These are phyloP conservation scores for Coracias cyanogaster DNA, from an alignment of 2,797 vertebrate species.

Conservation along the genomic window DNA sequence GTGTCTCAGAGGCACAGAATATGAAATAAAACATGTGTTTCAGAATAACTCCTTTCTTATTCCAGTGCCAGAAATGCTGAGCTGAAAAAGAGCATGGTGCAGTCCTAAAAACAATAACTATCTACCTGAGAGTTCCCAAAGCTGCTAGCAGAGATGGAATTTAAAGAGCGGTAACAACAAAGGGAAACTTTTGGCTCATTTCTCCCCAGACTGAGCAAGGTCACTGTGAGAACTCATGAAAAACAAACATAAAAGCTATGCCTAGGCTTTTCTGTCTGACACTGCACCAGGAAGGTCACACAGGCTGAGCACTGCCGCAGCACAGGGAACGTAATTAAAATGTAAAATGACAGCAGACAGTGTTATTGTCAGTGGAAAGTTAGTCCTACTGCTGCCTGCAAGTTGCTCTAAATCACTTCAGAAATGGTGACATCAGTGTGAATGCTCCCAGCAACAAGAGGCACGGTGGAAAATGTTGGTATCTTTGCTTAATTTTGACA, in stretches of 20 bases:
- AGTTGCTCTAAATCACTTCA: slow-evolving; percentile 13
- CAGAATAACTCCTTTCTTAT: not conserved
- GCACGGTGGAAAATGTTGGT: not conserved
- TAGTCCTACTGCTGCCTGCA: not conserved
- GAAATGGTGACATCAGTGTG: slow-evolving; percentile 6
- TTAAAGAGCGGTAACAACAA: not conserved
- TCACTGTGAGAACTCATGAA: not conserved
- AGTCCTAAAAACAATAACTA: not conserved
- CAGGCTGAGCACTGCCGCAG: not conserved
- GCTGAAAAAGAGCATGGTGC: not conserved
- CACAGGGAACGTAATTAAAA: slow-evolving; percentile 16
- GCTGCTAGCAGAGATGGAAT: not conserved
- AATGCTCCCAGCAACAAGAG: slow-evolving; percentile 5
- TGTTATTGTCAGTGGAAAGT: not conserved
- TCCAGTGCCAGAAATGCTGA: not conserved
- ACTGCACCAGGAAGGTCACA: not conserved
- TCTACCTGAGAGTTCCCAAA: not conserved
- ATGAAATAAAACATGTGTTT: not conserved
- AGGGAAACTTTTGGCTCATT: not conserved
- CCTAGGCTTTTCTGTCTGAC: not conserved
- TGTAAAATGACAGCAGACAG: not conserved
- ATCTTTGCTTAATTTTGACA: slow-evolving; percentile 31
- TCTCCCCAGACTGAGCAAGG: not conserved
- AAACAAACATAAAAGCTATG: not conserved
- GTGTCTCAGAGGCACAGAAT: not conserved